Conservation (phyloP, 2,888 invertebrate genomes). For the Drosophila histrio region DNA sequence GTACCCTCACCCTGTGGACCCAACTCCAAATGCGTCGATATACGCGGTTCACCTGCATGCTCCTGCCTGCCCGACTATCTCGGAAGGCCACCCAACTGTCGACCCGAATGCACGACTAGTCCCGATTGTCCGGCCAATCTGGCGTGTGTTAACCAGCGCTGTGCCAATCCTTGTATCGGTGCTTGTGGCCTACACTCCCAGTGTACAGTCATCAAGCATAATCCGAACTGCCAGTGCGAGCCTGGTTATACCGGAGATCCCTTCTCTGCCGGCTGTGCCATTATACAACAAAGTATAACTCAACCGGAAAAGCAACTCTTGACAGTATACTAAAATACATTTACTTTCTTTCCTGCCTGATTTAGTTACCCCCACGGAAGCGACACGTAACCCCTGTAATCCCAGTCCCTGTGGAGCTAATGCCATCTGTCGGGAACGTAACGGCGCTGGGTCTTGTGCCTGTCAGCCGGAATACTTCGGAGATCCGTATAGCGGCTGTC, state of each 20-base stretch:
- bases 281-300: constrained; percentile 85
- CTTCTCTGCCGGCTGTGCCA: constrained; percentile 88
- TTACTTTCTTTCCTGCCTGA: not conserved
- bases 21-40: constrained; percentile 91
- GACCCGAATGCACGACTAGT: constrained; percentile 90
- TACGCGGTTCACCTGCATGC: constrained; percentile 92
- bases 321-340: constrained; percentile 1
- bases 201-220: constrained; percentile 91
- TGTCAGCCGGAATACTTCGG: constrained; percentile 91
- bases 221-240: constrained; percentile 90
- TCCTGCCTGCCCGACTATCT: constrained; percentile 91
- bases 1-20: constrained; percentile 93
- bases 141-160: constrained; percentile 92
- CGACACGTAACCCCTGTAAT: constrained; percentile 89
- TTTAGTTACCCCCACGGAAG: constrained; percentile 84
- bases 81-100: constrained; percentile 93
- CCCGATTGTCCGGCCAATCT: constrained; percentile 90
- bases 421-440: constrained; percentile 90
- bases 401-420: constrained; percentile 92
- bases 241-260: constrained; percentile 92
- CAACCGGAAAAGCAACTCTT: not conserved
- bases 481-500: constrained; percentile 91
- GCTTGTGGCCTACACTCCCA: constrained; percentile 90
- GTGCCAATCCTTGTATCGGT: constrained; percentile 91
- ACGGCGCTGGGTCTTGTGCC: constrained; percentile 90